A percentile compares a stretch with the other conserved stretches of the same genome.
These are phyloP conservation scores for Clusia tigrina DNA, from an alignment of 2,888 invertebrate species.

Conservation along the genomic window DNA sequence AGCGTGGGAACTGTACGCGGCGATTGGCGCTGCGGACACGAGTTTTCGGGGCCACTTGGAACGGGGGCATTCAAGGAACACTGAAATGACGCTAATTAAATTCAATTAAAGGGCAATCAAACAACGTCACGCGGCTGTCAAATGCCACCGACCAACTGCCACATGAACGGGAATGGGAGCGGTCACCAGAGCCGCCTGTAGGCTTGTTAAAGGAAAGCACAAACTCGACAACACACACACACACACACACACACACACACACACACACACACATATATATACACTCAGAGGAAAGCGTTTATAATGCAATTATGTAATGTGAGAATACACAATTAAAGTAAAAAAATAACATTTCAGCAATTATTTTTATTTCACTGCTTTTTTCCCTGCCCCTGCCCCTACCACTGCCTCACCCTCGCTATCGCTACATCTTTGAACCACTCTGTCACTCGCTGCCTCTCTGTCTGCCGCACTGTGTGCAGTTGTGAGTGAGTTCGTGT, in stretches of 20 bases:
- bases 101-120: conserved; percentile 64
- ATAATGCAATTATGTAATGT: conserved; percentile 45
- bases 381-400: too few species aligned
- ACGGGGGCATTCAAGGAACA: conserved; percentile 14
- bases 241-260: not conserved
- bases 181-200: not conserved
- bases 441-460: too few species aligned
- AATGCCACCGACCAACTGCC: conserved; percentile 40
- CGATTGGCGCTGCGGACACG: too few species aligned
- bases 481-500: conserved; percentile 22
- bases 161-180: conserved; percentile 17
- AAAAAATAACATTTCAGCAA: conserved; percentile 53
- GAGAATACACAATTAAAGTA: conserved; percentile 44
- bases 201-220: not conserved
- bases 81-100: conserved; percentile 60
- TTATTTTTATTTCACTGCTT: conserved; percentile 45
- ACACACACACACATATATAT: not conserved
- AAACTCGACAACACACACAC: not conserved
- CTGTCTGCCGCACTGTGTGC: conserved; percentile 16
- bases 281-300: conserved; percentile 31
- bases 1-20: conserved; percentile 11
- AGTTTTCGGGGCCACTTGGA: conserved; percentile 6
- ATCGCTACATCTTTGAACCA: too few species aligned
- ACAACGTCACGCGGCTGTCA: conserved; percentile 60
- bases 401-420: too few species aligned